These are phyloP conservation scores for Chaetorhynchus papuensis DNA, from an alignment of 2,113 vertebrate species.

Conservation along the genomic window DNA sequence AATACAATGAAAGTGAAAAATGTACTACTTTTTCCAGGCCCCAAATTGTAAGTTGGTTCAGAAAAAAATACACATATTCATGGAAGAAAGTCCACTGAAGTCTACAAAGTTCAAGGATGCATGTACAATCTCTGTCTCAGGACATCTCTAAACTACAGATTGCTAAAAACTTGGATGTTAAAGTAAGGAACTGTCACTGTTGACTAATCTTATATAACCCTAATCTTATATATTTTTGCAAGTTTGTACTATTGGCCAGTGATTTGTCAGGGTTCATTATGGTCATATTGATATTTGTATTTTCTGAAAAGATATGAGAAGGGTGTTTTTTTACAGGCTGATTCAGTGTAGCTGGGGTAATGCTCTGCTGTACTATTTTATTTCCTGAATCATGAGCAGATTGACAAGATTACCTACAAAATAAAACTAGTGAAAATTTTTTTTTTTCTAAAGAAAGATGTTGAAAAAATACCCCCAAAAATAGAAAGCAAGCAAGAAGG, in stretches of 20 bases:
- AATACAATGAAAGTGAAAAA: not conserved
- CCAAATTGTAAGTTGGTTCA: not conserved
- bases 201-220: not conserved
- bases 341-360: not conserved
- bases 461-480: fast-evolving
- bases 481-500: not conserved
- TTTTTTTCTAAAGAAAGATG: not conserved
- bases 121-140: not conserved
- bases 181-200: not conserved
- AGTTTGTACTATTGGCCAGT: not conserved
- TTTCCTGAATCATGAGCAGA: not conserved
- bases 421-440: not conserved
- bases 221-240: not conserved
- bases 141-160: not conserved
- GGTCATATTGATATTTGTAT: not conserved
- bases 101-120: not conserved
- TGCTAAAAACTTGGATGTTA: not conserved
- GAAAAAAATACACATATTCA: not conserved
- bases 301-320: not conserved
- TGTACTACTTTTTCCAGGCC: not conserved
- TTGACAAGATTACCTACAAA: not conserved
- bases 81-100: not conserved
- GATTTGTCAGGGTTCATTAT: not conserved
- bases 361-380: not conserved
- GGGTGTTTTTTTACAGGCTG: not conserved